Conservation (phyloP, 2,888 invertebrate genomes). For the Macrosoma leucophasiata region DNA sequence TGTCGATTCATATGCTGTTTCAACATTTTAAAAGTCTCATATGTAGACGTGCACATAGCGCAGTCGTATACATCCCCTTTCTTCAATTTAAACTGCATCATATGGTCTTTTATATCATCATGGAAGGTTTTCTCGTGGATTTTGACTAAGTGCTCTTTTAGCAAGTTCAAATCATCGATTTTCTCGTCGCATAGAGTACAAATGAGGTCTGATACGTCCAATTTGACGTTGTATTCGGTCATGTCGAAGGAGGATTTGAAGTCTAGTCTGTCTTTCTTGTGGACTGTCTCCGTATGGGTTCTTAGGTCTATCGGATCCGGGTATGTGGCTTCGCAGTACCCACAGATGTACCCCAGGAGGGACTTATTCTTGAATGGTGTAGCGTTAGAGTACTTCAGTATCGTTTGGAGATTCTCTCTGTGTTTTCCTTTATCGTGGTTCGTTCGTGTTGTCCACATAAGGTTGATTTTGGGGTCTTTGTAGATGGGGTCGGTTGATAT, state of each 20-base stretch:
- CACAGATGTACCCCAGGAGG: constrained; percentile 48
- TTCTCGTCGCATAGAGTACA: constrained; percentile 42
- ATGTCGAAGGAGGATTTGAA: constrained; percentile 44
- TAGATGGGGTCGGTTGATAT: constrained; percentile 24
- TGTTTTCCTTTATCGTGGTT: constrained; percentile 44
- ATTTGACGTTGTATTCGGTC: constrained; percentile 44
- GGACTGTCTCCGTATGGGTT: constrained; percentile 33
- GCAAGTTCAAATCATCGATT: constrained; percentile 32
- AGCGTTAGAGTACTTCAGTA: constrained; percentile 51
- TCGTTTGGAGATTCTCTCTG: constrained; percentile 43
- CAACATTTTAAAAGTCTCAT: constrained; percentile 63
- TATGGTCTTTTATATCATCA: constrained; percentile 53
- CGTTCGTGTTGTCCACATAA: constrained; percentile 33
- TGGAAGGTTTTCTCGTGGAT: constrained; percentile 39
- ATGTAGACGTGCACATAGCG: constrained; percentile 48
- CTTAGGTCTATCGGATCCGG: constrained; percentile 50
- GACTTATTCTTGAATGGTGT: constrained; percentile 54
- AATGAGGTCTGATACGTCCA: constrained; percentile 41
- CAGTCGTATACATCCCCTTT: constrained; percentile 54
- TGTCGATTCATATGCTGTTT: constrained; percentile 66
- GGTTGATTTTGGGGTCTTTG: constrained; percentile 32
- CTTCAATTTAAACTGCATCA: constrained; percentile 55
- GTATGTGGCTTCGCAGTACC: constrained; percentile 45
- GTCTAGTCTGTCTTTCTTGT: constrained; percentile 38
- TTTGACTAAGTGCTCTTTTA: constrained; percentile 48